These are phyloP conservation scores for Pantala flavescens DNA, from an alignment of 1,140 invertebrate genomes.

Conservation along the genomic window DNA sequence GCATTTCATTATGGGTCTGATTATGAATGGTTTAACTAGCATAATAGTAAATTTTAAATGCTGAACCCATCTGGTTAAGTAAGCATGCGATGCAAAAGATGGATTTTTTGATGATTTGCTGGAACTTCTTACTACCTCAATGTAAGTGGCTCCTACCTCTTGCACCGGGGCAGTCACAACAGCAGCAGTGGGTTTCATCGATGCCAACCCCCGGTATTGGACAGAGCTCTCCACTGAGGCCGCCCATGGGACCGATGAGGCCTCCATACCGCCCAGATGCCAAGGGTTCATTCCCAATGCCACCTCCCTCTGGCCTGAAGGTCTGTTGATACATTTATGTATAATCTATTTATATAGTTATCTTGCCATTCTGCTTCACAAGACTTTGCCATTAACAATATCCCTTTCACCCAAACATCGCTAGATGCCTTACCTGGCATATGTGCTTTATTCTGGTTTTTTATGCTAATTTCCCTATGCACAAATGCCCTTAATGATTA, in stretches of 20 bases:
- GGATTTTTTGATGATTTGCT: conserved; percentile 10
- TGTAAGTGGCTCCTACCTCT: neutral
- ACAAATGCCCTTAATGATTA: neutral
- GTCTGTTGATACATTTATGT: conserved; percentile 22
- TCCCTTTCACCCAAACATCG: neutral
- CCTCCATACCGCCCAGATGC: conserved; percentile 30
- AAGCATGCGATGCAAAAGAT: neutral
- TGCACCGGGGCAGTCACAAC: conserved; percentile 22
- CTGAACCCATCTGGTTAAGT: neutral
- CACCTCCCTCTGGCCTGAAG: conserved; percentile 31
- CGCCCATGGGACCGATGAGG: conserved; percentile 28
- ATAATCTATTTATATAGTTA: conserved; percentile 14
- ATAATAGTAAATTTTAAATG: neutral
- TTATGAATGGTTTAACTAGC: neutral
- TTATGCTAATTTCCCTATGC: neutral
- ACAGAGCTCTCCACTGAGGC: conserved; percentile 32
- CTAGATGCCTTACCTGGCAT: neutral
- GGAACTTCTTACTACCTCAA: neutral
- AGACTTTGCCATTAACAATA: neutral
- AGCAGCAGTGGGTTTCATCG: conserved; percentile 29
- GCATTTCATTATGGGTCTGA: neutral
- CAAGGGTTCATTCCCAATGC: conserved; percentile 33
- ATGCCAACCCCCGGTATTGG: conserved; percentile 32
- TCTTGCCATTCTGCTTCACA: neutral
- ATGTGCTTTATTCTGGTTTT: neutral